Base-by-base conservation (phyloP, 2,113 vertebrate genomes). In the Lagopus leucura region DNA sequence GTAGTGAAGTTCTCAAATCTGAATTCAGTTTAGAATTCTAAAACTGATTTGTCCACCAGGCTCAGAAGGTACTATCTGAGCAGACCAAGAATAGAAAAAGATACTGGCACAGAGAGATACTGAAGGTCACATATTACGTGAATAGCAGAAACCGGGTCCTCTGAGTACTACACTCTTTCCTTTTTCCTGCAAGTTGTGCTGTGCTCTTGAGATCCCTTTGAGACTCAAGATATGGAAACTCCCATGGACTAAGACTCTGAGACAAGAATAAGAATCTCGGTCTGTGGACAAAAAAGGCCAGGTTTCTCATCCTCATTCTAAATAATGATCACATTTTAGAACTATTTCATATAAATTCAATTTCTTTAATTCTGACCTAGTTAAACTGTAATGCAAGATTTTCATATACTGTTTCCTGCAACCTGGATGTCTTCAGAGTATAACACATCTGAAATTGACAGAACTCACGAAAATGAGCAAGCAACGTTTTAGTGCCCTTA, bases 141-240 rank as follows among this genome's bases (percentile, higher is more conserved):
- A 85, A 48, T 66, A 61, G 61, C 40, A 92, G 82, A 60, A 92
- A 79, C 30, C 5, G 8, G 5, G 27, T 86, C 63, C 74, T 90
- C 54, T 50, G 64, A 82, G 77, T 87, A 27, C 71, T 40, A 16
- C 43, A 7, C 73, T 16, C 3, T 27, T 54, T 66, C 36, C 11
- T 55, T 78, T 84, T 84, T 50, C 40, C 57, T 76, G 27, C 36
- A 89, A 22, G 11, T 82, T 93, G 76, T 84, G 64, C 25, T 83
- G 42, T 22, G 28, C 45, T 91, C 88, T 81, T 84, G 92, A 90
- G 61, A 75, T 64, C 88, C 70, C 50, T 93, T 82, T 71, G 88
- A 94, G 82, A 90, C 63, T 67, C 70, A n/a, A 72, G 43, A 32
- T 27, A 24, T 42, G 47, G 57, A 75, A 96, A 84, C 21, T 95